phyloP scores from a whole-genome alignment of 2,797 vertebrate genomes.

The Oryzias dopingdopingensis region DNA sequence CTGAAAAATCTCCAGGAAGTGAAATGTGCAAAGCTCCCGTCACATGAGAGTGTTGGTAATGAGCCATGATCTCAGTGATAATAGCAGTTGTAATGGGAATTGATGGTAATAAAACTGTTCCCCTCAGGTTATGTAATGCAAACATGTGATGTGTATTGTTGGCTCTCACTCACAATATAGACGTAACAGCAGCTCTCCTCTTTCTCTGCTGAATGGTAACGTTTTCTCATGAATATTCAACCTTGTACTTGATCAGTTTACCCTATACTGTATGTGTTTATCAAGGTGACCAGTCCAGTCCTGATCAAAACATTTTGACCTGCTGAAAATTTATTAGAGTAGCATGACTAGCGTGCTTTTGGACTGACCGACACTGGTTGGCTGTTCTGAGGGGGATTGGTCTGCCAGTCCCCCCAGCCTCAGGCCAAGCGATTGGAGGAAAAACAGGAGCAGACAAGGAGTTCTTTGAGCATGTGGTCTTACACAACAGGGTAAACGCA shows the following conservation, averaged over 20 bases:
- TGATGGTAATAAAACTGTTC: slow-evolving; percentile 3
- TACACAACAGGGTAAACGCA: slow-evolving; percentile 48
- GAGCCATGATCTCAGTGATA: slow-evolving; percentile 6
- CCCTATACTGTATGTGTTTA: slow-evolving; percentile 7
- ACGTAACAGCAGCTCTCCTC: too few relatives aligned
- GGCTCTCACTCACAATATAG: neutral
- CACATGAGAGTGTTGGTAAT: slow-evolving; percentile 12
- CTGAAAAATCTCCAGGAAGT: too few relatives aligned
- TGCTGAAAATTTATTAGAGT: slow-evolving; percentile 25
- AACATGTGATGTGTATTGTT: neutral
- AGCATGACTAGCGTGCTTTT: slow-evolving; percentile 45
- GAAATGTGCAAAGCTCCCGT: neutral
- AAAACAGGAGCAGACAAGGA: slow-evolving; percentile 64
- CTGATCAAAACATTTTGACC: slow-evolving; percentile 58
- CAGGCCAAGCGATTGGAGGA: slow-evolving; percentile 60
- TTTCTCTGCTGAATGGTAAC: neutral
- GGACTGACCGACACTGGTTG: slow-evolving; percentile 55
- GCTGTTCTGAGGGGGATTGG: slow-evolving; percentile 69
- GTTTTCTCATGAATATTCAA: too few relatives aligned
- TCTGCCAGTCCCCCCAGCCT: slow-evolving; percentile 63
- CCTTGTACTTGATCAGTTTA: neutral
- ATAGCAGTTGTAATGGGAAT: slow-evolving; percentile 5
- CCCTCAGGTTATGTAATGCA: slow-evolving; percentile 24
- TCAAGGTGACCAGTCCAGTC: slow-evolving; percentile 13
- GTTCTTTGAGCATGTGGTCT: slow-evolving; percentile 65